phyloP scores from a whole-genome alignment of 2,113 vertebrate genomes.

The Melanerpes formicivorus region DNA sequence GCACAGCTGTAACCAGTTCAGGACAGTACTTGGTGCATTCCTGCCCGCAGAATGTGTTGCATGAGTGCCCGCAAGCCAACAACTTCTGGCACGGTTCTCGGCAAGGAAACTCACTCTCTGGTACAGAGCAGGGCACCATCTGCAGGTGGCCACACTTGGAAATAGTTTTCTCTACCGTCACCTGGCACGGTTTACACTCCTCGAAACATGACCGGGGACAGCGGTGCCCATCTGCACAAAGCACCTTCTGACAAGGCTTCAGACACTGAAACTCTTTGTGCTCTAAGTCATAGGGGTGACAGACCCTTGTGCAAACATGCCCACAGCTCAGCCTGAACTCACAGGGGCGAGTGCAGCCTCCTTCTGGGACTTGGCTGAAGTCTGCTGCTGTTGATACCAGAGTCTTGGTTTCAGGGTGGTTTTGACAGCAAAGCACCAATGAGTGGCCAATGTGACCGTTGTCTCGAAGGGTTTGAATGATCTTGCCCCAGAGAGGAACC shows the following conservation, averaged over 20 bases:
- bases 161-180: constrained; percentile 82
- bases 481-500: constrained; percentile 88
- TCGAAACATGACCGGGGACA: constrained; percentile 79
- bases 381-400: constrained; percentile 78
- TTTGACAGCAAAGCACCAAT: constrained; percentile 88
- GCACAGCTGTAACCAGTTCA: constrained; percentile 60
- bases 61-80: constrained; percentile 84
- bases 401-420: constrained; percentile 84
- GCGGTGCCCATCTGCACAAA: constrained; percentile 83
- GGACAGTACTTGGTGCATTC: constrained; percentile 75
- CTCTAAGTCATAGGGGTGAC: constrained; percentile 88
- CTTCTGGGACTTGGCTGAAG: constrained; percentile 87
- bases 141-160: constrained; percentile 84
- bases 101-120: constrained; percentile 77
- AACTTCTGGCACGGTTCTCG: constrained; percentile 78
- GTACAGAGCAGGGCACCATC: constrained; percentile 84
- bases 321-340: constrained; percentile 88
- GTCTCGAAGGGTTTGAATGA: constrained; percentile 84
- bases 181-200: constrained; percentile 79
- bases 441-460: constrained; percentile 76
- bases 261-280: constrained; percentile 85
- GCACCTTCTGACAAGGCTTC: constrained; percentile 84
- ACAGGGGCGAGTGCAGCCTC: constrained; percentile 89
- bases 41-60: constrained; percentile 79
- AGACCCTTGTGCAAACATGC: constrained; percentile 88